Conservation (phyloP, 2,888 invertebrate genomes). For the Apotomis capreana region DNA sequence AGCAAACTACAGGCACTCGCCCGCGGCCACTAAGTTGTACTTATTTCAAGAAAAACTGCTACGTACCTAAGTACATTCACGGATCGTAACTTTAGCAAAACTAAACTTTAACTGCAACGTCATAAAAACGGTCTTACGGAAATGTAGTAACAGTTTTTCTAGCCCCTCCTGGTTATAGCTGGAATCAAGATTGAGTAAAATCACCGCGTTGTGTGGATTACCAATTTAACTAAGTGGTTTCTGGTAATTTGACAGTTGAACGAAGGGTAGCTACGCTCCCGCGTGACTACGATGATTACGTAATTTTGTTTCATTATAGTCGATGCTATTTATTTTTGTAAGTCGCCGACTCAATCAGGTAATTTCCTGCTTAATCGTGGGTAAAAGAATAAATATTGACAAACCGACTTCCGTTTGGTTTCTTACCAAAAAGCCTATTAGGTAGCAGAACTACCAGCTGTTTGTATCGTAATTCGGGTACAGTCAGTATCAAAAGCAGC, state of each 20-base stretch:
- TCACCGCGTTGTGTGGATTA: slow-evolving; percentile 27
- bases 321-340: slow-evolving; percentile 21
- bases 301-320: slow-evolving; percentile 22
- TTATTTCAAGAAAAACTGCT: too few relatives aligned
- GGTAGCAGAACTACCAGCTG: not conserved
- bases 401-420: not conserved
- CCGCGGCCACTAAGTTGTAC: too few relatives aligned
- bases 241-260: slow-evolving; percentile 38
- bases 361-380: not conserved
- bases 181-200: slow-evolving; percentile 34
- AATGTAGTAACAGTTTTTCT: not conserved
- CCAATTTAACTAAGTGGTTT: slow-evolving; percentile 41
- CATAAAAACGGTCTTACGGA: not conserved
- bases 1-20: too few relatives aligned
- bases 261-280: slow-evolving; percentile 31
- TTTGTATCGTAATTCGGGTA: not conserved
- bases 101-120: not conserved
- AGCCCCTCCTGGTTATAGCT: slow-evolving; percentile 13
- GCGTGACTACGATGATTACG: slow-evolving; percentile 24
- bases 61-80: not conserved
- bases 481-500: too few relatives aligned
- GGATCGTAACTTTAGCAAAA: not conserved
- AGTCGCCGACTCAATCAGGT: slow-evolving; percentile 8
- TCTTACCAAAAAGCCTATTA: not conserved
- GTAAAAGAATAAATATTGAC: not conserved